Conservation (phyloP, 2,797 vertebrate genomes). For the Sorex maritimensis region DNA sequence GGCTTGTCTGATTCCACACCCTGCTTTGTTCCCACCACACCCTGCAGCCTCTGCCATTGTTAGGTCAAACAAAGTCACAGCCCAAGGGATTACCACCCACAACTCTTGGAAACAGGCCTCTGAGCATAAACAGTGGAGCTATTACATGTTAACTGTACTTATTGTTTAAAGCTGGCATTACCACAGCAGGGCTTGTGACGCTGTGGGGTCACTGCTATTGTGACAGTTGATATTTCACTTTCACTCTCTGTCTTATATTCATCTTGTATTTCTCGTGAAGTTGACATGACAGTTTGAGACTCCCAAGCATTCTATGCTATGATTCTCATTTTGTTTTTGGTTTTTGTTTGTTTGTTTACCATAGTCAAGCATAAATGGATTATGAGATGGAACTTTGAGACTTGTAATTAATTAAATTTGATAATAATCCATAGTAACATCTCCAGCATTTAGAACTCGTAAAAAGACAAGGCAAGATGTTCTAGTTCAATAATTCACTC, state of each 20-base stretch:
- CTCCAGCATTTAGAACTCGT: background rate
- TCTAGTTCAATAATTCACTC: background rate
- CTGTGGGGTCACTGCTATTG: background rate
- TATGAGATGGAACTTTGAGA: conserved; percentile 29
- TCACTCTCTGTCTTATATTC: background rate
- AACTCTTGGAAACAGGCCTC: background rate
- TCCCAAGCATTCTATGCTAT: rapidly evolving
- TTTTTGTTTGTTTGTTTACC: background rate
- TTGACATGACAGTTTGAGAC: background rate
- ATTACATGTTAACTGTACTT: background rate
- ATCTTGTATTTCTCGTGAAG: background rate
- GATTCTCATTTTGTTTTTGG: background rate
- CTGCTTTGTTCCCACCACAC: background rate
- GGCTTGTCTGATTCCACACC: background rate
- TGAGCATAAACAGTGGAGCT: background rate
- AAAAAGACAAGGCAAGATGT: background rate
- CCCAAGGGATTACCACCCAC: background rate
- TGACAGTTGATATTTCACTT: background rate
- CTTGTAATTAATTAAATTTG: conserved; percentile 53
- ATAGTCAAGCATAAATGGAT: conserved; percentile 11
- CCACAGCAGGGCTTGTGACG: background rate
- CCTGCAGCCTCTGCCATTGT: background rate
- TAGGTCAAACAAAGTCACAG: background rate
- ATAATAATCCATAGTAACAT: conserved; percentile 15
- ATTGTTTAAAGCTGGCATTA: background rate